Percentiles rank a stretch among this genome's conserved stretches.
These are phyloP conservation scores for Labrus mixtus DNA, from an alignment of 2,113 vertebrate species.

Conservation along the genomic window DNA sequence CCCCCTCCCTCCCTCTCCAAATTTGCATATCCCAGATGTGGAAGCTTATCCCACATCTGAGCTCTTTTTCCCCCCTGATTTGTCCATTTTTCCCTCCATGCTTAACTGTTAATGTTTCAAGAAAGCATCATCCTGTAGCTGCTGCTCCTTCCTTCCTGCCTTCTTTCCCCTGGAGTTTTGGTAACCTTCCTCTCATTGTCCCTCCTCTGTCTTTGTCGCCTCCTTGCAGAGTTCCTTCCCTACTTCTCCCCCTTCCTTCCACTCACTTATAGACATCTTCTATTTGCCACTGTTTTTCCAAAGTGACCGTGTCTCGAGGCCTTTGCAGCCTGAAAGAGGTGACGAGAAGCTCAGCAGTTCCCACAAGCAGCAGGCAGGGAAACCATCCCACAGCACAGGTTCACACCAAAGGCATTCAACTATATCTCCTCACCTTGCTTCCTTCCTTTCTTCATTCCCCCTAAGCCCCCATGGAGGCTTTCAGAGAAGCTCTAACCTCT, in stretches of 20 bases:
- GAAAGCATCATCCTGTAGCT: neutral
- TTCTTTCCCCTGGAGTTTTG: constrained; percentile 5
- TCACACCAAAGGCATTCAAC: constrained; percentile 35
- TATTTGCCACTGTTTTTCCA: constrained; percentile 30
- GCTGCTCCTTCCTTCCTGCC: constrained; percentile 11
- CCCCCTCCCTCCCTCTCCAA: neutral
- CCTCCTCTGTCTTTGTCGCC: neutral
- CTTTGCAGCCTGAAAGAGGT: constrained; percentile 24
- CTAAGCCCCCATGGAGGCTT: constrained; percentile 47
- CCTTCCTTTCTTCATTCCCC: constrained; percentile 26
- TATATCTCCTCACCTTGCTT: constrained; percentile 23
- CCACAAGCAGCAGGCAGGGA: constrained; percentile 14
- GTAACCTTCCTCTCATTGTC: neutral
- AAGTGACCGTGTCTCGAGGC: constrained; percentile 4
- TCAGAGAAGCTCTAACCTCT: constrained; percentile 34
- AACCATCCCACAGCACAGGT: constrained; percentile 35
- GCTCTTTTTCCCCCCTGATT: constrained; percentile 4
- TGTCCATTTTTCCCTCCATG: constrained; percentile 13
- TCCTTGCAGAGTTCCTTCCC: neutral
- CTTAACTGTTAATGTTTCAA: constrained; percentile 38
- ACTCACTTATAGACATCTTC: neutral
- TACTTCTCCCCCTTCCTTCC: constrained; percentile 9
- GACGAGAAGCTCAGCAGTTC: constrained; percentile 39
- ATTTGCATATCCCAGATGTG: constrained; percentile 64
- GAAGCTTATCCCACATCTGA: constrained; percentile 4